phyloP scores from a whole-genome alignment of 2,888 invertebrate genomes.

The Apotomis capreana region DNA sequence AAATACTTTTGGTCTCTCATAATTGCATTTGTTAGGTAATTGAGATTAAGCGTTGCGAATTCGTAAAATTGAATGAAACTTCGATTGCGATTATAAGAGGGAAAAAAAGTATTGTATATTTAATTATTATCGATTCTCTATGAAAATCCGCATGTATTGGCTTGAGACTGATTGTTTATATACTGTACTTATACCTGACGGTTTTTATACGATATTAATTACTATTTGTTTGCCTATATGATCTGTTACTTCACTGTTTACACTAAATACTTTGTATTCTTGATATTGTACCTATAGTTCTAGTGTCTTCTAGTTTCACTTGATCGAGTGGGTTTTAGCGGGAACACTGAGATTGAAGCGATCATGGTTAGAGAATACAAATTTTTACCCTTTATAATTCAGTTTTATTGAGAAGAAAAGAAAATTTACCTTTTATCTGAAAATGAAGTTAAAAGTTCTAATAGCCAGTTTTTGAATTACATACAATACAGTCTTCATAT shows the following conservation, averaged over 20 bases:
- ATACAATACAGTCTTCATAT: slow-evolving; percentile 27
- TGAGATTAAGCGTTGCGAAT: background rate
- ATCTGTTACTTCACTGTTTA: slow-evolving; percentile 41
- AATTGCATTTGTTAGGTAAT: slow-evolving; percentile 51
- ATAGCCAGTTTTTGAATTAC: slow-evolving; percentile 31
- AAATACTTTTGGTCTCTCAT: slow-evolving; percentile 54
- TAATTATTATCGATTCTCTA: slow-evolving; percentile 56
- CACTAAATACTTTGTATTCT: slow-evolving; percentile 36
- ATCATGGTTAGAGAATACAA: slow-evolving; percentile 4
- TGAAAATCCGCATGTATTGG: slow-evolving; percentile 66
- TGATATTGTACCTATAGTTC: slow-evolving; percentile 35
- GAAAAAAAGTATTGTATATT: slow-evolving; percentile 53
- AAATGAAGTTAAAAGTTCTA: slow-evolving; percentile 13
- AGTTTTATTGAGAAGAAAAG: slow-evolving; percentile 4
- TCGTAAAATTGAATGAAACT: slow-evolving; percentile 38
- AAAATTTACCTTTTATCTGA: slow-evolving; percentile 8
- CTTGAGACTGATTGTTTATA: slow-evolving; percentile 78
- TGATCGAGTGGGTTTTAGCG: slow-evolving; percentile 12
- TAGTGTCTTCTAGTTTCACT: slow-evolving; percentile 26
- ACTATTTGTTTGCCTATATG: slow-evolving; percentile 49
- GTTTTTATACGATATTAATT: slow-evolving; percentile 59
- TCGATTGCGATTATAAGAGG: slow-evolving; percentile 53
- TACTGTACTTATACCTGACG: slow-evolving; percentile 64
- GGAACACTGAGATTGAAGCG: background rate
- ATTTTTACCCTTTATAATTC: slow-evolving; percentile 8